Evolutionary conservation across 2,113 vertebrate genomes (phyloP).

Genomic region (Poecilia latipinna): DNA sequence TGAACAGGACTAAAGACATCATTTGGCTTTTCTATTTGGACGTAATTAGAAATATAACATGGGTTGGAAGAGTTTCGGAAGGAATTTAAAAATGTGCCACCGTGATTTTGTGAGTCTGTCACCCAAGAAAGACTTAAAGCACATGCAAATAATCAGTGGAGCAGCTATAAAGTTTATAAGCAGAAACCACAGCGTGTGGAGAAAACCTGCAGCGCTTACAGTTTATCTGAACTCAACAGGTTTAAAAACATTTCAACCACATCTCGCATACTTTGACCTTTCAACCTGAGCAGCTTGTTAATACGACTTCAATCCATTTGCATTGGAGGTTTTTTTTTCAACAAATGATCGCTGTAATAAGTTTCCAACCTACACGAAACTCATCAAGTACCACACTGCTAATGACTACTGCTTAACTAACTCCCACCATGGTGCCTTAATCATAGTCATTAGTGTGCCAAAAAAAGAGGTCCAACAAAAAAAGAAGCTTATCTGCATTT

Average conservation of each 20-base stretch:
- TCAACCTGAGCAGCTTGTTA: slow-evolving; percentile 14
- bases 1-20: background rate
- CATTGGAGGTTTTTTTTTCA: slow-evolving; percentile 31
- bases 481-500: slow-evolving; percentile 45
- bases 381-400: slow-evolving; percentile 32
- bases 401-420: slow-evolving; percentile 33
- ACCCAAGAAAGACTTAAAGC: slow-evolving; percentile 13
- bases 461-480: background rate
- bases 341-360: slow-evolving; percentile 20
- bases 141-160: slow-evolving; percentile 48
- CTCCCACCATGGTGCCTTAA: slow-evolving; percentile 21
- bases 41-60: background rate
- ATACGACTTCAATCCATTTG: slow-evolving; percentile 2
- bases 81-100: slow-evolving; percentile 1
- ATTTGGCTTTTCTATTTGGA: slow-evolving; percentile 21
- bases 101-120: slow-evolving; percentile 9
- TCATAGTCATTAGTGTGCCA: slow-evolving; percentile 20
- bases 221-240: slow-evolving; percentile 1
- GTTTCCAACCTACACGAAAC: slow-evolving; percentile 18
- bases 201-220: slow-evolving; percentile 11
- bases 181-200: slow-evolving; percentile 15
- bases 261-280: slow-evolving; percentile 4
- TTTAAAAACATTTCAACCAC: slow-evolving; percentile 15
- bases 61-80: background rate
- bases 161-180: slow-evolving; percentile 38